Percentiles rank a stretch among this genome's conserved stretches.
Conservation (phyloP, 2,797 vertebrate species). For the Urosaurus nigricauda region DNA sequence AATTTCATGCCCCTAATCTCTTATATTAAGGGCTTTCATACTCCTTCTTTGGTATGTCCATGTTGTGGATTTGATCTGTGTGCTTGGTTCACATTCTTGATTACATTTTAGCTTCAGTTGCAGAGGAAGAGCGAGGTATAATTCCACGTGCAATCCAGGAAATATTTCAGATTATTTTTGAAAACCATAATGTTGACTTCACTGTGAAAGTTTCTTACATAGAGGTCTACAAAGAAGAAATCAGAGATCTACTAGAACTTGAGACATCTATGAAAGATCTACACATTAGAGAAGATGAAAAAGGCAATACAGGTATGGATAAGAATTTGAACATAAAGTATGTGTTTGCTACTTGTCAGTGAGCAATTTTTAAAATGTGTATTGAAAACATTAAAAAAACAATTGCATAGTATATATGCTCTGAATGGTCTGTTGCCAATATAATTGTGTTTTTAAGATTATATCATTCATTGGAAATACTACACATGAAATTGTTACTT, state of each 20-base stretch:
- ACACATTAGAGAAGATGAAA: conserved; percentile 90
- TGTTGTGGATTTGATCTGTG: conserved; percentile 27
- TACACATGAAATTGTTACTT: neutral
- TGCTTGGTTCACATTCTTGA: conserved; percentile 49
- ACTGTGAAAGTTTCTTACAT: conserved; percentile 87
- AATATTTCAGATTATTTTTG: conserved; percentile 85
- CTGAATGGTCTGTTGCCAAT: neutral
- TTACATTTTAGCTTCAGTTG: conserved; percentile 73
- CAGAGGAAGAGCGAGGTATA: conserved; percentile 87
- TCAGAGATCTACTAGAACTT: conserved; percentile 89
- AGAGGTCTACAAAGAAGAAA: conserved; percentile 91
- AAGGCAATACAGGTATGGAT: conserved; percentile 88
- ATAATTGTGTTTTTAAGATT: neutral
- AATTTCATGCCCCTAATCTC: conserved; percentile 11
- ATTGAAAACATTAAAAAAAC: neutral
- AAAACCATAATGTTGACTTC: conserved; percentile 78
- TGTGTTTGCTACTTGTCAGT: conserved; percentile 17
- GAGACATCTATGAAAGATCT: conserved; percentile 85
- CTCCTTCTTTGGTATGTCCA: conserved; percentile 22
- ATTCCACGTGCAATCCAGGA: conserved; percentile 88
- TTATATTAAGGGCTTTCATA: neutral
- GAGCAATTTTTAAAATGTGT: neutral
- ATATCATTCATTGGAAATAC: neutral
- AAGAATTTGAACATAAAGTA: conserved; percentile 26
- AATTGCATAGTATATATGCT: neutral